These are phyloP conservation scores for Glandiceps talaboti DNA, from an alignment of 53 echinoderm and acorn worm genomes.

Conservation along the genomic window DNA sequence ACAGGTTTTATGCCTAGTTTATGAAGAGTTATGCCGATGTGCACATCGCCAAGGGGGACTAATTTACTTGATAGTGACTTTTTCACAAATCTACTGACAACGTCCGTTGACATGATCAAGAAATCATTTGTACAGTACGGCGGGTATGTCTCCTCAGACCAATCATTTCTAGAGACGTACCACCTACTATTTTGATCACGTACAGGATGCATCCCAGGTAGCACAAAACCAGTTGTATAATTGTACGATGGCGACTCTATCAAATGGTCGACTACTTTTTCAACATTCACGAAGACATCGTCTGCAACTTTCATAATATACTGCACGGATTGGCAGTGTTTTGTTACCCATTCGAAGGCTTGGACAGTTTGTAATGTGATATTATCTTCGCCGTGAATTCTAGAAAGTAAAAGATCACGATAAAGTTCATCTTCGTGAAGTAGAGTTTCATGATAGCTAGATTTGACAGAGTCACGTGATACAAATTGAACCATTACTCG, in stretches of 20 bases:
- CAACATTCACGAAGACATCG: conserved; percentile 42
- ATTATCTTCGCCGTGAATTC: conserved; percentile 49
- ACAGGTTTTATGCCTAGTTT: background rate
- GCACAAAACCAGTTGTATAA: background rate
- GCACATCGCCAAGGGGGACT: background rate
- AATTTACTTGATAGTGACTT: background rate
- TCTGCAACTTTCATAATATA: conserved; percentile 77
- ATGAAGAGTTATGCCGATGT: background rate
- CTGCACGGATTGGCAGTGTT: conserved; percentile 42
- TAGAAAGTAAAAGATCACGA: conserved; percentile 43
- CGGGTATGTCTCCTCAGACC: background rate
- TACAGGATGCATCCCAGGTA: background rate
- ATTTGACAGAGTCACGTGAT: background rate
- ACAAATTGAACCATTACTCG: background rate
- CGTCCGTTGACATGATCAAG: background rate
- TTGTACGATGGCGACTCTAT: background rate
- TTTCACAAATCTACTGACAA: background rate
- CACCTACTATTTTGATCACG: background rate
- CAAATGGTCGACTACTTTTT: background rate
- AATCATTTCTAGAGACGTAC: background rate
- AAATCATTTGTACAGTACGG: background rate
- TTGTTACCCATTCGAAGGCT: conserved; percentile 61
- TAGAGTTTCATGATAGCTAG: background rate
- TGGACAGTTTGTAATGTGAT: conserved; percentile 47
- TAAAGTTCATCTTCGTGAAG: conserved; percentile 3